Evolutionary conservation across 2,113 vertebrate species (phyloP), one percentile per base, ranked within the genome.

Genomic region (Scopus umbretta): DNA sequence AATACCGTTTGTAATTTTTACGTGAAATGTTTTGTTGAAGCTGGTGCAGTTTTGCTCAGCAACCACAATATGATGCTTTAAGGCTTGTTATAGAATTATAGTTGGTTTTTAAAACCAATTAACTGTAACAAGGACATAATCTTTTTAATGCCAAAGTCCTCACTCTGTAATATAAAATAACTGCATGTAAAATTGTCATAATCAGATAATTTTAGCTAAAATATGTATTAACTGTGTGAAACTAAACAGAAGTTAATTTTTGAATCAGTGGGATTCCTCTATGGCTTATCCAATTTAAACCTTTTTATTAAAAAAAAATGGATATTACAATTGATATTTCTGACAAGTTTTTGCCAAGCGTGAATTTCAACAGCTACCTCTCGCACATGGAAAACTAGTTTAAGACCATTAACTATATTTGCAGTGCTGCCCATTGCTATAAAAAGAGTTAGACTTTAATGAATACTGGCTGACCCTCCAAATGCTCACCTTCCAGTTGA

Each of bases 91-190:
- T 18, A 89, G 86, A 95, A 91, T 96, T 96, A 73, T 4, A 66
- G 92, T 74, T 92, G 96, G 55, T 36, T 91, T 97, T 95, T 90
- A 86, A 95, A 92, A 81, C 61, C 72, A 92, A 92, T 96, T 94
- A 97, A 80, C 73, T 94, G 86, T 93, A 96, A 94, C 88, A 94
- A 92, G 91, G 88, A 81, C 76, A 58, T 94, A 90, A 97, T 95
- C 91, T 95, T 95, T 94, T 75, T 89, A 86, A 81, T 84, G 61
- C 61, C 68, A 3, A 91, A 94, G 72, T 80, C 74, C 59, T 92
- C 68, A 7, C 47, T 91, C 75, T 53, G 15, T 80, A 93, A 38
- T 88, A 68, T 38, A 55, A 91, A 94, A 67, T 91, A 96, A 85
- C 88, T 94, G 70, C 76, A 38, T 82, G 78, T 95, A 42, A 92